Percentiles rank a stretch among this genome's conserved stretches.
phyloP scores from a whole-genome alignment of 2,888 invertebrate species.

The Gymnoscelis rufifasciata region DNA sequence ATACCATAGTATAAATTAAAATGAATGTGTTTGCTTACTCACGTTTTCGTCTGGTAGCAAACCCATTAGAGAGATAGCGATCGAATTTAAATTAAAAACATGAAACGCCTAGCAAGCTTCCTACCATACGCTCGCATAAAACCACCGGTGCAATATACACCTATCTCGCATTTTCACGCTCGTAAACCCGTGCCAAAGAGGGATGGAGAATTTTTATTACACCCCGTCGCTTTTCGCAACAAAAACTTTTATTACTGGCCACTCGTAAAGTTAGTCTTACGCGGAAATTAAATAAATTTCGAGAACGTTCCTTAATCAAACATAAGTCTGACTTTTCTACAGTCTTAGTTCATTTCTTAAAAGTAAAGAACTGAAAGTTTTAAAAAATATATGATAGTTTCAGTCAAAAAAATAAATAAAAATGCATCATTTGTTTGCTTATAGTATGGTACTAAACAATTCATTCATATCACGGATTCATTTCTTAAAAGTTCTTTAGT shows the following conservation, averaged over 20 bases:
- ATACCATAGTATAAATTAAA: too few relatives aligned
- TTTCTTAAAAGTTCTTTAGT: too few relatives aligned
- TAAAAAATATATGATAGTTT: too few relatives aligned
- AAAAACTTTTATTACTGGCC: conserved; percentile 73
- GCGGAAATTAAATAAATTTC: conserved; percentile 42
- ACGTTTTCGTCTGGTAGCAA: not conserved
- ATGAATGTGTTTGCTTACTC: not conserved
- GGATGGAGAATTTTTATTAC: conserved; percentile 61
- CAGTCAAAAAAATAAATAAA: too few relatives aligned
- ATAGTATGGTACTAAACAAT: too few relatives aligned
- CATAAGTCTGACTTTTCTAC: too few relatives aligned
- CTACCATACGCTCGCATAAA: conserved; percentile 50
- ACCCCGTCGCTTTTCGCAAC: conserved; percentile 64
- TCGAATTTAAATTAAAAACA: conserved; percentile 24
- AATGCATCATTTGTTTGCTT: too few relatives aligned
- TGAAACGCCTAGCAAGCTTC: conserved; percentile 30
- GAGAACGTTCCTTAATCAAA: conserved; percentile 15
- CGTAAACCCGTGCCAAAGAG: conserved; percentile 60
- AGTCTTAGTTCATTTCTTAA: too few relatives aligned
- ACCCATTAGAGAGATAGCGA: conserved; percentile 16
- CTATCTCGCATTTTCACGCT: conserved; percentile 67
- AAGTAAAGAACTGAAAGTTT: too few relatives aligned
- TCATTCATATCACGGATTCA: too few relatives aligned
- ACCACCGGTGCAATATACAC: conserved; percentile 62
- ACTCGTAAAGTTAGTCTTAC: conserved; percentile 71